These are phyloP conservation scores for Auanema freiburgensis DNA, from an alignment of 2,888 invertebrate genomes.

Conservation along the genomic window DNA sequence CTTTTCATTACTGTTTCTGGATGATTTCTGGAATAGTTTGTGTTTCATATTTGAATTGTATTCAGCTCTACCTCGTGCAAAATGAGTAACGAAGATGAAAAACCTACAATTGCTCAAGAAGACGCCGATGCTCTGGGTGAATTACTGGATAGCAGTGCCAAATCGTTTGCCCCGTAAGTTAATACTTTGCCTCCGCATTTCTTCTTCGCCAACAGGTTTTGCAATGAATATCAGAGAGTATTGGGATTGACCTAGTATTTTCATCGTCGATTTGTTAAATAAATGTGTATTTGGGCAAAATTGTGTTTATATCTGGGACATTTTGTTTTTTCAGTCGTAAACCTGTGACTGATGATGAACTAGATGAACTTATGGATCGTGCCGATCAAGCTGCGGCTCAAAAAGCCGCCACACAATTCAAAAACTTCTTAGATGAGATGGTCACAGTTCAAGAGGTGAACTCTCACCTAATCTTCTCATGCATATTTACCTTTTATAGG, in stretches of 20 bases:
- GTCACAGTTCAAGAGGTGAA: conserved; percentile 43
- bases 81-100: too few species aligned
- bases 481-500: conserved; percentile 9
- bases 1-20: too few species aligned
- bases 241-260: neutral
- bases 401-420: conserved; percentile 47
- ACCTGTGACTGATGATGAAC: conserved; percentile 42
- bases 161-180: conserved; percentile 24
- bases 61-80: too few species aligned
- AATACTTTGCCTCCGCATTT: neutral
- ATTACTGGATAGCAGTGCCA: conserved; percentile 35
- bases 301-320: conserved; percentile 1
- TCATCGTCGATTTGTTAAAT: neutral
- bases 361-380: conserved; percentile 44
- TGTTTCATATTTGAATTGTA: too few species aligned
- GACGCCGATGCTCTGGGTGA: conserved; percentile 29
- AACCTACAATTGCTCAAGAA: conserved; percentile 9
- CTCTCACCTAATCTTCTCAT: neutral
- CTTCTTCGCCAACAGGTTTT: conserved; percentile 3
- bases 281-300: conserved; percentile 1
- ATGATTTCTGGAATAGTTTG: too few species aligned
- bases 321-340: conserved; percentile 13
- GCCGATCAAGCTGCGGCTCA: conserved; percentile 46
- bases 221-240: conserved; percentile 4
- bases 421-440: conserved; percentile 48